phyloP scores from a whole-genome alignment of 2,888 invertebrate genomes.

The Pristionchus mayeri region DNA sequence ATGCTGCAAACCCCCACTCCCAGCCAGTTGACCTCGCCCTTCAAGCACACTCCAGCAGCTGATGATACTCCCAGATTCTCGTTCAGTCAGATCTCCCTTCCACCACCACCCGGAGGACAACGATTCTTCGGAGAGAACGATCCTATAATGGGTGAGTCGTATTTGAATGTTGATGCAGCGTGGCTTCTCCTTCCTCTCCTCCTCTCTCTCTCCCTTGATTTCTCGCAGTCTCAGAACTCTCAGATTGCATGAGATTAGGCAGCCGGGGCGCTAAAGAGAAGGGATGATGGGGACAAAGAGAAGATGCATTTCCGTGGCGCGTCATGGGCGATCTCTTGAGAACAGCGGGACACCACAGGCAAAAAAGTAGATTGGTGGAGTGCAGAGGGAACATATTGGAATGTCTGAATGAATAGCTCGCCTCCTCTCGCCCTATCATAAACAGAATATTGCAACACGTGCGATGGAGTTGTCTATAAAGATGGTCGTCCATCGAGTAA shows the following conservation, averaged over 20 bases:
- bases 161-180: not conserved
- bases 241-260: conserved; percentile 25
- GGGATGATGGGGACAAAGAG: conserved; percentile 14
- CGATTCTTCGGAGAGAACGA: conserved; percentile 68
- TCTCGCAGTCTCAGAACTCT: conserved; percentile 22
- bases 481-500: too few species aligned
- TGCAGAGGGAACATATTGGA: conserved; percentile 23
- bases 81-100: conserved; percentile 13
- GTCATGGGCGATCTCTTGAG: too few species aligned
- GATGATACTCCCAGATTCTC: conserved; percentile 51
- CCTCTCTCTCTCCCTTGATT: not conserved
- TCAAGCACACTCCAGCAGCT: conserved; percentile 34
- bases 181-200: not conserved
- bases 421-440: conserved; percentile 19
- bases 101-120: conserved; percentile 55
- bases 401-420: conserved; percentile 10
- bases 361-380: conserved; percentile 44
- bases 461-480: too few species aligned
- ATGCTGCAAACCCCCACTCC: conserved; percentile 53
- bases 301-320: too few species aligned
- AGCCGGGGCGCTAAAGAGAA: not conserved
- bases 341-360: too few species aligned
- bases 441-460: conserved; percentile 37
- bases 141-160: conserved; percentile 47
- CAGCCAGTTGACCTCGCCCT: conserved; percentile 23